Evolutionary conservation across 2,888 invertebrate genomes (phyloP), one percentile per base, ranked within the genome.

Genomic region (Antitype chi): DNA sequence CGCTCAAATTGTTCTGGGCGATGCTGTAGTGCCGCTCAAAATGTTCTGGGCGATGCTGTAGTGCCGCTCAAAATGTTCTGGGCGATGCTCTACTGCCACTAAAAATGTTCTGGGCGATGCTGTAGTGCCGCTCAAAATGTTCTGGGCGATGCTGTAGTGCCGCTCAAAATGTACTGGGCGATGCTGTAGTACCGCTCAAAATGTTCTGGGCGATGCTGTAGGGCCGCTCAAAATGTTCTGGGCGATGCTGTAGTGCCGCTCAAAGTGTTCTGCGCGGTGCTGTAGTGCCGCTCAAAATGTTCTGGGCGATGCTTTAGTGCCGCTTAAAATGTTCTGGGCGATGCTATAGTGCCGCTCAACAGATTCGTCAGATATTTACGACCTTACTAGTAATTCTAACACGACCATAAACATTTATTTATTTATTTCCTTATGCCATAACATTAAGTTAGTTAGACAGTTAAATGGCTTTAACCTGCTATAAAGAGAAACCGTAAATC

Each of bases 321-420:
- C n/a, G n/a, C n/a, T n/a, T 82, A 75, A 80, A 80, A 70, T 32
- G 20, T 28, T 43, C 20, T 13, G n/a, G 7, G 17, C 3, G 20
- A 15, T 23, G 32, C 7, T 2, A 9, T 5, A 32, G n/a, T 52
- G 43, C 17, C 5, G 25, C 25, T 52, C 53, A 78, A 81, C 70
- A 63, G 70, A 74, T 74, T 63, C 67, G 20, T 49, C 62, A 23
- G 3, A 38, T 23, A 59, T 82, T 82, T 80, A 82, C 76, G 85
- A 82, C 38, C 25, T 32, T 9, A 73, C 57, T 64, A 43, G 63
- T 55, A 28, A 25, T 67, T 63, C 28, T 67, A 70, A 74, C 47
- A 62, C 43, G 76, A 25, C 63, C 67, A 25, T 70, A 70, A 84
- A 79, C n/a, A 60, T 64, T 25, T n/a, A n/a, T n/a, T n/a, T n/a